Evolutionary conservation across 2,888 invertebrate genomes (phyloP).

Genomic region (Monoplex corrugatus): DNA sequence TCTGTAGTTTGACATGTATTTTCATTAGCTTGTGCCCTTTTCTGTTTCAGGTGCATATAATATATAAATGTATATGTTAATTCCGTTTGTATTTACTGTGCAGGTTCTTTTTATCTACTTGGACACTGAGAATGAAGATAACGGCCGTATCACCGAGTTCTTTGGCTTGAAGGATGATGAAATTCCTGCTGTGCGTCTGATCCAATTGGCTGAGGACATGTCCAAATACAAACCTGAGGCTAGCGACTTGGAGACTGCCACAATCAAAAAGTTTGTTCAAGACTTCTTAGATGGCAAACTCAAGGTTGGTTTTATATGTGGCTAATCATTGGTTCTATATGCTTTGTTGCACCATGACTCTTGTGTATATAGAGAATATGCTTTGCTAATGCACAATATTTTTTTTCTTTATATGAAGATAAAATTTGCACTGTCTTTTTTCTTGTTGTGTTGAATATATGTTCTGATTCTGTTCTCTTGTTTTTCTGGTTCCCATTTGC

Average conservation of each 20-base stretch:
- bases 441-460: no score
- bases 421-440: no score
- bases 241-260: conserved; percentile 86
- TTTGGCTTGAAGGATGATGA: conserved; percentile 97
- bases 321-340: no score
- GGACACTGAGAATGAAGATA: conserved; percentile 96
- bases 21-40: no score
- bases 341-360: no score
- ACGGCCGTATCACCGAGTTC: conserved; percentile 98
- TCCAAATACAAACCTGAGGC: conserved; percentile 90
- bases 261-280: conserved; percentile 90
- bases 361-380: no score
- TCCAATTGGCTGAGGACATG: conserved; percentile 91
- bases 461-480: no score
- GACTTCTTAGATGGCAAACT: conserved; percentile 95
- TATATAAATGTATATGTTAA: neutral
- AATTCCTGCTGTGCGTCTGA: conserved; percentile 88
- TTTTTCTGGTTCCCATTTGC: no score
- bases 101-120: conserved; percentile 96
- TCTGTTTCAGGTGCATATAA: neutral
- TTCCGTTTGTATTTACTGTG: neutral
- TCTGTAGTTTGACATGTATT: no score
- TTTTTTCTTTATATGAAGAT: no score
- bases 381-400: no score
- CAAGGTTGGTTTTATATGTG: conserved; percentile 84